Conservation (phyloP, 2,113 vertebrate genomes). For the Rana temporaria region DNA sequence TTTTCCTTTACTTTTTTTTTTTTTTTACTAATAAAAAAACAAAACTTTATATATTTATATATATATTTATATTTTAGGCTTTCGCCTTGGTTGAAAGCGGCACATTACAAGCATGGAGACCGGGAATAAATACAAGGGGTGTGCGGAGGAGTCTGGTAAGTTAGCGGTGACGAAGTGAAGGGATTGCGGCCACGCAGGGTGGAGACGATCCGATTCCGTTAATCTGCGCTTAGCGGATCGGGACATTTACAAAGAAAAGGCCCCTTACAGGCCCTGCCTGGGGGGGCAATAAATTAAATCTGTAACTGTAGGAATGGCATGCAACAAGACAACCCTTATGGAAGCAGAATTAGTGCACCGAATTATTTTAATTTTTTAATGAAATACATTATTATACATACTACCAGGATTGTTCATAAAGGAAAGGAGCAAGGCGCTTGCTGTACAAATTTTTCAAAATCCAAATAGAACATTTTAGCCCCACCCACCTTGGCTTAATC, state of each 20-base stretch:
- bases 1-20: constrained; percentile 47
- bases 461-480: too few relatives aligned
- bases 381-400: background rate
- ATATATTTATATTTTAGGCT: constrained; percentile 75
- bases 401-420: too few relatives aligned
- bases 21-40: constrained; percentile 74
- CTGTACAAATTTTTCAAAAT: too few relatives aligned
- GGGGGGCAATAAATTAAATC: constrained; percentile 31
- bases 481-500: too few relatives aligned
- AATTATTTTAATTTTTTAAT: too few relatives aligned
- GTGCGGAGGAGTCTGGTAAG: constrained; percentile 72
- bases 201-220: constrained; percentile 47
- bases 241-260: background rate
- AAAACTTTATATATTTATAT: constrained; percentile 41
- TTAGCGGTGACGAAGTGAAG: constrained; percentile 77
- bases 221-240: background rate
- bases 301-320: constrained; percentile 5
- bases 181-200: constrained; percentile 71
- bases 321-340: background rate
- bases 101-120: constrained; percentile 83
- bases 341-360: background rate
- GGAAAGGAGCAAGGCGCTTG: too few relatives aligned
- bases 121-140: constrained; percentile 88
- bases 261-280: constrained; percentile 50
- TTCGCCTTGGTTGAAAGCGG: constrained; percentile 89